A percentile compares a stretch with the other conserved stretches of the same genome.
Evolutionary conservation across 2,113 vertebrate species (phyloP).

Genomic region (Hirundichthys speculiger): DNA sequence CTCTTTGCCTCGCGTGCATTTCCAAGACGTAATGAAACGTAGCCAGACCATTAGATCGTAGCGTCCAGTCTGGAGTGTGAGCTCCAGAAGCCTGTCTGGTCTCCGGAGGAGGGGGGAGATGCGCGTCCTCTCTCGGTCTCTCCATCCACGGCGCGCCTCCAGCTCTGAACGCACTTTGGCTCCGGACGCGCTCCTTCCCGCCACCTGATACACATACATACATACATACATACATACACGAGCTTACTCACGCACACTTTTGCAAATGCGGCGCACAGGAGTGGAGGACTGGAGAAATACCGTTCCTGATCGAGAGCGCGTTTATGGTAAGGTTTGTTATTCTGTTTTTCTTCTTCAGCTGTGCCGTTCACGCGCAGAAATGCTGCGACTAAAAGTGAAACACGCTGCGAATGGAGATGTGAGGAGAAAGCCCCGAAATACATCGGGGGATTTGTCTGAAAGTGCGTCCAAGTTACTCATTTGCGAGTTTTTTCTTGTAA

Average conservation of each 20-base stretch:
- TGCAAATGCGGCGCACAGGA: constrained; percentile 29
- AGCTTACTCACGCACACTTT: constrained; percentile 16
- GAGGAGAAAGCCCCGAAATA: background rate
- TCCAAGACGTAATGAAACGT: constrained; percentile 42
- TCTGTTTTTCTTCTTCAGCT: background rate
- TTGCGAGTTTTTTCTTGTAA: too few species aligned
- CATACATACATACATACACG: background rate
- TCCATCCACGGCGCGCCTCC: constrained; percentile 54
- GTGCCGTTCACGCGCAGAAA: constrained; percentile 15
- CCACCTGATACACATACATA: constrained; percentile 2
- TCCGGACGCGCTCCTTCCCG: constrained; percentile 30
- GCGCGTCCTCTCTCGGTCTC: constrained; percentile 36
- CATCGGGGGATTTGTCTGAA: background rate
- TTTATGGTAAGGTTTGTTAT: constrained; percentile 53
- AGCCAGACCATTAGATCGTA: constrained; percentile 34
- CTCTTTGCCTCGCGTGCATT: constrained; percentile 16
- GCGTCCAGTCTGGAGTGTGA: constrained; percentile 44
- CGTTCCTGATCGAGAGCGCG: constrained; percentile 21
- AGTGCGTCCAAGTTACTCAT: constrained; percentile 8
- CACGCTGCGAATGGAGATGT: background rate
- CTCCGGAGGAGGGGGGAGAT: constrained; percentile 32
- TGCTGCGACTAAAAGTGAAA: constrained; percentile 1
- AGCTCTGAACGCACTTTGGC: constrained; percentile 45
- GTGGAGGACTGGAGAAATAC: constrained; percentile 20
- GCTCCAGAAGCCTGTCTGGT: constrained; percentile 35